phyloP scores from a whole-genome alignment of 1,140 invertebrate species.

The Leguminivora glycinivorella region DNA sequence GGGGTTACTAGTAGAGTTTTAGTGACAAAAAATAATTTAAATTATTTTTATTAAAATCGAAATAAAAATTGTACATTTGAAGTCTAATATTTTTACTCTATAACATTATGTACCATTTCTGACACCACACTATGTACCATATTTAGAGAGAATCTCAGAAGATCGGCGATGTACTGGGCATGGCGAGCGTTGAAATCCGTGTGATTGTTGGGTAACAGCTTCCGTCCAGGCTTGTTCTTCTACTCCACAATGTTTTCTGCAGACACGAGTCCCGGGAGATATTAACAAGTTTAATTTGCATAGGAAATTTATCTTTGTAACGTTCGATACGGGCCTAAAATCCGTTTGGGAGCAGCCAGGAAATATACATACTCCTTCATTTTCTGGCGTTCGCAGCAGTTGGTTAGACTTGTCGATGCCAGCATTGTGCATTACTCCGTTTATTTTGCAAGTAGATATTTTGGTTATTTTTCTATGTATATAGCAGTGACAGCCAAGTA shows the following conservation, averaged over 20 bases:
- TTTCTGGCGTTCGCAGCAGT: not conserved
- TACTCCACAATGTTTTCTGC: not conserved
- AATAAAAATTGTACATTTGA: no score
- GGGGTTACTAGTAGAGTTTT: no score
- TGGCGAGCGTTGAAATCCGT: constrained; percentile 16
- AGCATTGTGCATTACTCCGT: not conserved
- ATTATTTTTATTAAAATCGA: no score
- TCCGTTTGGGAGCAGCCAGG: constrained; percentile 9
- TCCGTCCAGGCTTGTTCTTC: constrained; percentile 5
- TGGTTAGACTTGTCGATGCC: not conserved
- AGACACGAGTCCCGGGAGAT: constrained; percentile 4
- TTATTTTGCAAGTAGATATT: constrained; percentile 1
- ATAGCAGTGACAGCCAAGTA: no score
- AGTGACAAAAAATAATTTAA: no score
- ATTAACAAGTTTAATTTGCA: constrained; percentile 18
- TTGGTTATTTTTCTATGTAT: constrained; percentile 3
- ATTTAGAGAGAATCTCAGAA: constrained; percentile 8
- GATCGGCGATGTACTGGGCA: constrained; percentile 12
- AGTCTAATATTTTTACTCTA: not conserved
- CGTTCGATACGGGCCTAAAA: not conserved
- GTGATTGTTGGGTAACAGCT: constrained; percentile 3
- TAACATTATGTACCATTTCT: not conserved
- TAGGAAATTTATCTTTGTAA: constrained; percentile 9
- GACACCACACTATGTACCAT: constrained; percentile 11
- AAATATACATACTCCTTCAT: constrained; percentile 2